A percentile compares a stretch with the other conserved stretches of the same genome.
These are phyloP conservation scores for Axis porcinus DNA, from an alignment of 2,113 vertebrate species.

Conservation along the genomic window DNA sequence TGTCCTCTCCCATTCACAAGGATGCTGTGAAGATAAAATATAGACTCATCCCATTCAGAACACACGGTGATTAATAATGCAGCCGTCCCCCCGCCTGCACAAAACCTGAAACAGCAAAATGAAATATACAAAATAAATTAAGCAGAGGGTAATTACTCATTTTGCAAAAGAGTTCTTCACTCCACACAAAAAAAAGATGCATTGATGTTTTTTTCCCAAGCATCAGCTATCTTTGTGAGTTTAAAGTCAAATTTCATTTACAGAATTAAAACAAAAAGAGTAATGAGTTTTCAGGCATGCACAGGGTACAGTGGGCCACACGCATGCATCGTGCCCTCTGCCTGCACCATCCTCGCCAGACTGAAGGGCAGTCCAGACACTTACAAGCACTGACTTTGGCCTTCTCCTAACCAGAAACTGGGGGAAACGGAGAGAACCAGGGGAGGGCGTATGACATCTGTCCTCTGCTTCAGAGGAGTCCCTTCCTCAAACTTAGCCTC, in stretches of 20 bases:
- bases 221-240: background rate
- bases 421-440: background rate
- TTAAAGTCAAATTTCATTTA: constrained; percentile 25
- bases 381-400: accelerated
- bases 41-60: background rate
- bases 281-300: background rate
- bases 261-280: constrained; percentile 1
- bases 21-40: background rate
- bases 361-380: background rate
- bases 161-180: constrained; percentile 40
- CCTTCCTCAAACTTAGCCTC: background rate
- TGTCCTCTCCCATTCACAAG: background rate
- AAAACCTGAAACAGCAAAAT: constrained; percentile 36
- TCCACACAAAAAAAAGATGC: background rate
- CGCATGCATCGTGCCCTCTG: accelerated
- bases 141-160: constrained; percentile 38
- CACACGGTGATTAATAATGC: constrained; percentile 19
- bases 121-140: constrained; percentile 58
- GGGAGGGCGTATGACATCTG: accelerated
- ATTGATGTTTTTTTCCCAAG: background rate
- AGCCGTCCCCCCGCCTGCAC: background rate
- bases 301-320: background rate
- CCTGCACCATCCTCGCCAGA: too few relatives aligned
- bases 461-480: background rate
- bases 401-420: background rate